Evolutionary conservation across 2,797 vertebrate species (phyloP).

Genomic region (Chromis chromis): DNA sequence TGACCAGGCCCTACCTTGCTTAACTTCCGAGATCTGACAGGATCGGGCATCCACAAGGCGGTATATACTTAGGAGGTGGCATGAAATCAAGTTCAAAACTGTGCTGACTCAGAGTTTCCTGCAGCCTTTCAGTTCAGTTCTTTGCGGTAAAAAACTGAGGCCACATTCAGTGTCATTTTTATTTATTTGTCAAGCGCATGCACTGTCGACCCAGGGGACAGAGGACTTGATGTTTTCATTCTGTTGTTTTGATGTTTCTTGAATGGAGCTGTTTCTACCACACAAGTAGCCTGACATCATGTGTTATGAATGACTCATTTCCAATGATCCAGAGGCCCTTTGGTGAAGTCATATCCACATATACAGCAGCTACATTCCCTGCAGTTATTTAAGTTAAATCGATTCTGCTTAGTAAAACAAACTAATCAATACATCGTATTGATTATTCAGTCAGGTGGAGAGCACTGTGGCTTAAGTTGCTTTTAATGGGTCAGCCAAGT

Average conservation of each 20-base stretch:
- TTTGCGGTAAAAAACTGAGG: background rate
- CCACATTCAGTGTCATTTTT: background rate
- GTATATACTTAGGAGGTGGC: background rate
- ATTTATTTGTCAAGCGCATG: background rate
- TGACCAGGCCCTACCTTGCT: too few relatives aligned
- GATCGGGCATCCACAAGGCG: too few relatives aligned
- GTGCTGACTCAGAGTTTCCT: background rate
- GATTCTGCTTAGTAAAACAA: slow-evolving; percentile 46
- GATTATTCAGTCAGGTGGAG: slow-evolving; percentile 53
- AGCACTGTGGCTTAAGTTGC: slow-evolving; percentile 24
- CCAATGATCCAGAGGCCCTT: slow-evolving; percentile 16
- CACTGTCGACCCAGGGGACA: background rate
- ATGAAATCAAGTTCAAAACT: too few relatives aligned
- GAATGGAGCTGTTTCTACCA: background rate
- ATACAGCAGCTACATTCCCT: slow-evolving; percentile 21
- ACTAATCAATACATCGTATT: slow-evolving; percentile 59
- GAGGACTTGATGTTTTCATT: background rate
- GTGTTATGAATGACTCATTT: slow-evolving; percentile 21
- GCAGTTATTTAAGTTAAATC: slow-evolving; percentile 54
- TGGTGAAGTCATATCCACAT: slow-evolving; percentile 4
- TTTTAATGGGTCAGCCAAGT: slow-evolving; percentile 47
- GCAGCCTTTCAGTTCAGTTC: background rate
- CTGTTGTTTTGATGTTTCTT: slow-evolving; percentile 5
- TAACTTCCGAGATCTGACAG: too few relatives aligned
- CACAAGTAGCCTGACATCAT: slow-evolving; percentile 13